Conservation (phyloP, 2,888 invertebrate species). For the Prostheceraeus crozeri region DNA sequence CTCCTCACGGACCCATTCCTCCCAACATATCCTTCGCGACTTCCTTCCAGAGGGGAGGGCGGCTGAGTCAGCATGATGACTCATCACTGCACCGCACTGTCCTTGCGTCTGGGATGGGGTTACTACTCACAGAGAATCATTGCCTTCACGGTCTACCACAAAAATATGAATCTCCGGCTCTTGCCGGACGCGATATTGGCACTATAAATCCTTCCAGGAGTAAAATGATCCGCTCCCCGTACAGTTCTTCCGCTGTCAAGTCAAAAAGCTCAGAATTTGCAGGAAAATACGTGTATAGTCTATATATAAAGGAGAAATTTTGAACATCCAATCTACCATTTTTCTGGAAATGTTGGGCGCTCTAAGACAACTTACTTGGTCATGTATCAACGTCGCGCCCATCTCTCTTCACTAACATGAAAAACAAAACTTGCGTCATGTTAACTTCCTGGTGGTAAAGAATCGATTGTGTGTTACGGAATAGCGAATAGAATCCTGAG, state of each 20-base stretch:
- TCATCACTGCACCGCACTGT: too few species aligned
- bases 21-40: too few species aligned
- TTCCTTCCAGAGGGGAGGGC: too few species aligned
- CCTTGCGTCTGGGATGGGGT: too few species aligned
- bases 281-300: too few species aligned
- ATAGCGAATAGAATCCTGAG: constrained; percentile 13
- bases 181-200: constrained; percentile 13
- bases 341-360: constrained; percentile 5
- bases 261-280: constrained; percentile 3
- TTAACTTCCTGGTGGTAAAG: constrained; percentile 22
- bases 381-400: constrained; percentile 7
- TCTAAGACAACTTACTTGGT: not conserved
- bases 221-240: not conserved
- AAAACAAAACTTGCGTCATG: constrained; percentile 5
- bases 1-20: too few species aligned
- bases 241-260: not conserved
- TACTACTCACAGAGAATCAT: too few species aligned
- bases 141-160: constrained; percentile 1
- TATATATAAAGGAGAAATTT: too few species aligned
- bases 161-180: constrained; percentile 19
- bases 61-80: too few species aligned
- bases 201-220: constrained; percentile 19
- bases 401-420: constrained; percentile 2
- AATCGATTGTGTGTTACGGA: not conserved
- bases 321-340: too few species aligned